A percentile compares a stretch with the other conserved stretches of the same genome.
Evolutionary conservation across 2,113 vertebrate species (phyloP).

Genomic region (Mohoua ochrocephala): DNA sequence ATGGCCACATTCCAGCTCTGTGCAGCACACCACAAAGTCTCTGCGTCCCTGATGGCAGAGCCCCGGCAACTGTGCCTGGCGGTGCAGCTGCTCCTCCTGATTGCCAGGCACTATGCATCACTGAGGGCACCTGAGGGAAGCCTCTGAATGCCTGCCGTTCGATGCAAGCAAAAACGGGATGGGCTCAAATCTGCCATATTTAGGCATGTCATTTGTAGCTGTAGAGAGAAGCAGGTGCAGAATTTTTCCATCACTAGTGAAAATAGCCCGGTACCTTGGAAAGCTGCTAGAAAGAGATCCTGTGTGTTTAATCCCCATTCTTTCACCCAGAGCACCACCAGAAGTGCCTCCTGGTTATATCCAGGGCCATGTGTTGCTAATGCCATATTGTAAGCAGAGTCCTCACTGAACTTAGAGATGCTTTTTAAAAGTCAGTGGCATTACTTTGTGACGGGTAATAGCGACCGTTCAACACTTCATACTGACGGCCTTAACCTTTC

Average conservation of each 20-base stretch:
- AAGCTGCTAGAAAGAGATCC: neutral
- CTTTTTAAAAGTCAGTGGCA: neutral
- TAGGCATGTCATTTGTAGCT: neutral
- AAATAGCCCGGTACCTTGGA: neutral
- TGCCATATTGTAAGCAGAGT: neutral
- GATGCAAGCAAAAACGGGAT: neutral
- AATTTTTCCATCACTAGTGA: neutral
- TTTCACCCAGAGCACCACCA: neutral
- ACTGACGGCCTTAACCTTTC: neutral
- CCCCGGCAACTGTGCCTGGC: neutral
- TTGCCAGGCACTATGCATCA: neutral
- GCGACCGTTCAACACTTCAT: neutral
- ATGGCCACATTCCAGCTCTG: fast-evolving
- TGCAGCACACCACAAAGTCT: neutral
- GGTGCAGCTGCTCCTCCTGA: neutral
- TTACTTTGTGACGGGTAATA: neutral
- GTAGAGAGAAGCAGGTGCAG: neutral
- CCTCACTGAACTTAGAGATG: neutral
- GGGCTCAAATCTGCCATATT: neutral
- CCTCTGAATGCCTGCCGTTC: neutral
- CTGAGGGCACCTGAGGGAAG: neutral
- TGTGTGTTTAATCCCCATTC: neutral
- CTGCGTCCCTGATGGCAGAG: neutral
- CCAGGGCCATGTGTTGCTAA: neutral
- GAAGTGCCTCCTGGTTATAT: neutral